Evolutionary conservation across 2,797 vertebrate genomes (phyloP).

Genomic region (Tragelaphus oryx): DNA sequence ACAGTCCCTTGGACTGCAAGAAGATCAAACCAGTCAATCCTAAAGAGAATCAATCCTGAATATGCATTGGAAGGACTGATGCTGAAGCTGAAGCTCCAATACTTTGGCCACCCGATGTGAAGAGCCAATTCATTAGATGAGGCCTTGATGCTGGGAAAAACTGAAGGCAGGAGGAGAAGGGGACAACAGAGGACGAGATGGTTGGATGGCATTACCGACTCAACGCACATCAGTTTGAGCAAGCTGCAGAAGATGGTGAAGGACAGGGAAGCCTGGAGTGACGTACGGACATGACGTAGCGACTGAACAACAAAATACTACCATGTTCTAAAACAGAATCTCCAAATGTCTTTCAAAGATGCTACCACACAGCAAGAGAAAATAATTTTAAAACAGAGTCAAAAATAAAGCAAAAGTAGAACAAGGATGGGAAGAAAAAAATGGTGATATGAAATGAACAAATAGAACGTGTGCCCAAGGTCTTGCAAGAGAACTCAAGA

Average conservation of each 20-base stretch:
- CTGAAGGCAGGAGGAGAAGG: not conserved
- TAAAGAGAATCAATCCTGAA: not conserved
- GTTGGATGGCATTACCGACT: not conserved
- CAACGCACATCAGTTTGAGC: not conserved
- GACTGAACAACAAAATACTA: not conserved
- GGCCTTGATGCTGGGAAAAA: not conserved
- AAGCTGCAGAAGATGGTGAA: not conserved
- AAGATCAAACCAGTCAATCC: not conserved
- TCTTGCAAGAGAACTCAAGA: not conserved
- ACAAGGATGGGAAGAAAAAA: not conserved
- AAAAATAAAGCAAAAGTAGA: not conserved
- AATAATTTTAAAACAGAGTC: not conserved
- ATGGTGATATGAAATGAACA: not conserved
- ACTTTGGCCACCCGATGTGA: not conserved
- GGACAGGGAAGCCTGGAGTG: not conserved
- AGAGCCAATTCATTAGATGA: not conserved
- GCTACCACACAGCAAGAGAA: not conserved
- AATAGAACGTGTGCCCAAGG: not conserved
- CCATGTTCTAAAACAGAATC: not conserved
- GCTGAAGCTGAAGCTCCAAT: not conserved
- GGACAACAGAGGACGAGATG: not conserved
- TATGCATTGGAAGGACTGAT: not conserved
- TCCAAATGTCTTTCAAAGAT: not conserved
- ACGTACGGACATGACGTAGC: rapidly evolving
- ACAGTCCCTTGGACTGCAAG: not conserved